Conservation (phyloP, 2,797 vertebrate genomes). For the Craterocephalus amniculus region DNA sequence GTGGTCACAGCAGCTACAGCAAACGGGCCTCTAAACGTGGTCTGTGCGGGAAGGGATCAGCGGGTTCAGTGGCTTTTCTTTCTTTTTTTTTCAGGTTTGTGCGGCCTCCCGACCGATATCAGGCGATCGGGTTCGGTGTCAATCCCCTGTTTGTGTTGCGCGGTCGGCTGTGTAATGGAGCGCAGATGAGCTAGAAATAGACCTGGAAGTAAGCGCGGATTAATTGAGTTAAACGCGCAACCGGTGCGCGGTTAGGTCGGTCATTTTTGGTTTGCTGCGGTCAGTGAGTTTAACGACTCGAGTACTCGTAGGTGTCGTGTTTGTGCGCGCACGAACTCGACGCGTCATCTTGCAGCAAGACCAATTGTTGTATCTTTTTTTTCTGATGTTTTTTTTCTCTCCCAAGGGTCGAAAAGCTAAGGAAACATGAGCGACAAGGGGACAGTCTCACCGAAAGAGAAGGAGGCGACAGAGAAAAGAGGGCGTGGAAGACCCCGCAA, state of each 20-base stretch:
- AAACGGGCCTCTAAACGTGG: constrained; percentile 42
- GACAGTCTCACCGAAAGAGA: constrained; percentile 91
- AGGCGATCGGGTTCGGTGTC: constrained; percentile 30
- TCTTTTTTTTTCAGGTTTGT: constrained; percentile 18
- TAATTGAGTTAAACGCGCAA: constrained; percentile 64
- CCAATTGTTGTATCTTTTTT: constrained; percentile 53
- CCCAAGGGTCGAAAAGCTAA: constrained; percentile 61
- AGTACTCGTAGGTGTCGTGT: constrained; percentile 5
- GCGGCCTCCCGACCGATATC: constrained; percentile 48
- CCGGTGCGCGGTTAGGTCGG: constrained; percentile 47
- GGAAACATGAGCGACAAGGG: constrained; percentile 94
- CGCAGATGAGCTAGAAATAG: constrained; percentile 62
- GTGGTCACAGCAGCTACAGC: constrained; percentile 35
- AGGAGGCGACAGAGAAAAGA: constrained; percentile 91
- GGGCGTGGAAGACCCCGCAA: constrained; percentile 94
- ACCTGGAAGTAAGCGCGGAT: constrained; percentile 67
- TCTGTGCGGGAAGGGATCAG: constrained; percentile 27
- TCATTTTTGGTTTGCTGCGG: constrained; percentile 38
- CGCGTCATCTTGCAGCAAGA: constrained; percentile 27
- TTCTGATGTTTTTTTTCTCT: constrained; percentile 29
- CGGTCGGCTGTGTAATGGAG: constrained; percentile 31
- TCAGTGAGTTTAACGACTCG: constrained; percentile 45
- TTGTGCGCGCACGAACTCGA: constrained; percentile 26
- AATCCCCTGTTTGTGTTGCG: constrained; percentile 46
- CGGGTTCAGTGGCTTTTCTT: constrained; percentile 18